A percentile compares a stretch with the other conserved stretches of the same genome.
Conservation (phyloP, 2,888 invertebrate species). For the Stomorhina lunata region DNA sequence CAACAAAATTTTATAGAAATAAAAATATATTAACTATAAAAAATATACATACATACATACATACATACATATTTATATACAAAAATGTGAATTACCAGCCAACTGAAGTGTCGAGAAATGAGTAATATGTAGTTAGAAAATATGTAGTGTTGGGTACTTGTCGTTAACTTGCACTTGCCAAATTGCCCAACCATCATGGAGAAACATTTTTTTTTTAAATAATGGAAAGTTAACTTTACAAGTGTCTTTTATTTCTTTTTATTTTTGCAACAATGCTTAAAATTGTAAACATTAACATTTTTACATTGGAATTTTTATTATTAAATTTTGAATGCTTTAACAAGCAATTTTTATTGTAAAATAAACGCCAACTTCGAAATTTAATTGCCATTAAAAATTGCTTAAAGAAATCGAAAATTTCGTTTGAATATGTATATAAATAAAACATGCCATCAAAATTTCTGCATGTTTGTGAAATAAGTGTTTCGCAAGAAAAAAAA, state of each 20-base stretch:
- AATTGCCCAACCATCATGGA: conserved; percentile 44
- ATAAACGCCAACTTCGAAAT: not conserved
- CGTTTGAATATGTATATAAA: no score
- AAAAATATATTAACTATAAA: conserved; percentile 18
- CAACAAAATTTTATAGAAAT: conserved; percentile 28
- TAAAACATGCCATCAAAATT: not conserved
- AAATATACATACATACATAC: not conserved
- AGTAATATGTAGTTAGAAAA: not conserved
- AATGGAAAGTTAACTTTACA: conserved; percentile 61
- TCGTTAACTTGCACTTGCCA: conserved; percentile 54
- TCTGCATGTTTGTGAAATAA: not conserved
- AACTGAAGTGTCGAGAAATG: not conserved
- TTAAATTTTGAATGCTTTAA: not conserved
- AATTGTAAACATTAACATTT: not conserved
- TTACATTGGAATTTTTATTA: conserved; percentile 1
- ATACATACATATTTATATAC: no score
- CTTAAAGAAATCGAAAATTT: not conserved
- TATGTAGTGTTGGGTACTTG: conserved; percentile 9
- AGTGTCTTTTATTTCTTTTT: not conserved
- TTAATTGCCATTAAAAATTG: not conserved
- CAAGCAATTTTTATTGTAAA: not conserved
- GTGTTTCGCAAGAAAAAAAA: not conserved
- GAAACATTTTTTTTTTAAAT: conserved; percentile 34
- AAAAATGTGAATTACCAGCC: not conserved
- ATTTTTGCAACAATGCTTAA: not conserved